Evolutionary conservation across 2,888 invertebrate genomes (phyloP).

Genomic region (Bombylius discolor): DNA sequence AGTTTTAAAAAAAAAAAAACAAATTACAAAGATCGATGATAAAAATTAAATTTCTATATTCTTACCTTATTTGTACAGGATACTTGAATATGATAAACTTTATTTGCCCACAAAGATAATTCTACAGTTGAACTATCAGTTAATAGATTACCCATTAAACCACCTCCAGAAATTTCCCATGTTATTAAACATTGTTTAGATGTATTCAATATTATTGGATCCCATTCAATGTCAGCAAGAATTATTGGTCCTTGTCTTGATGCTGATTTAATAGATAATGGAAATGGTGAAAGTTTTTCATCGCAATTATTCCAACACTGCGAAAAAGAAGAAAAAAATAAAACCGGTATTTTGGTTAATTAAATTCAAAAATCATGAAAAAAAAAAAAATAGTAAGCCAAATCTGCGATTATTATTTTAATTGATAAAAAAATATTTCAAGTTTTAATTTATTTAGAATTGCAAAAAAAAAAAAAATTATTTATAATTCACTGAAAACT

Average conservation of each 20-base stretch:
- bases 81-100: constrained; percentile 68
- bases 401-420: too few species aligned
- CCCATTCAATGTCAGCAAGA: constrained; percentile 26
- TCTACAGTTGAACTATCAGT: constrained; percentile 70
- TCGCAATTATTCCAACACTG: constrained; percentile 29
- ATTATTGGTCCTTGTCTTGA: constrained; percentile 25
- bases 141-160: constrained; percentile 66
- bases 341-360: background rate
- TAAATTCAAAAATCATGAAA: too few species aligned
- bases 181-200: constrained; percentile 55
- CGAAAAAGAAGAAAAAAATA: constrained; percentile 9
- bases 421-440: too few species aligned
- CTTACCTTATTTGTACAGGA: constrained; percentile 32
- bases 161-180: constrained; percentile 73
- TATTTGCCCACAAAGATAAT: constrained; percentile 67
- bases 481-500: too few species aligned
- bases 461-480: too few species aligned
- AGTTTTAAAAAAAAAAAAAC: too few species aligned
- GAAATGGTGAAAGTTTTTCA: constrained; percentile 25
- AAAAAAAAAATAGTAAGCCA: too few species aligned
- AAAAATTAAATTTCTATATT: background rate
- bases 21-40: too few species aligned
- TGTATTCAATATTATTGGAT: constrained; percentile 26
- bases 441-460: too few species aligned
- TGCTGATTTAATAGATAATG: constrained; percentile 24